phyloP scores from a whole-genome alignment of 2,113 vertebrate genomes.

The Bubo bubo region DNA sequence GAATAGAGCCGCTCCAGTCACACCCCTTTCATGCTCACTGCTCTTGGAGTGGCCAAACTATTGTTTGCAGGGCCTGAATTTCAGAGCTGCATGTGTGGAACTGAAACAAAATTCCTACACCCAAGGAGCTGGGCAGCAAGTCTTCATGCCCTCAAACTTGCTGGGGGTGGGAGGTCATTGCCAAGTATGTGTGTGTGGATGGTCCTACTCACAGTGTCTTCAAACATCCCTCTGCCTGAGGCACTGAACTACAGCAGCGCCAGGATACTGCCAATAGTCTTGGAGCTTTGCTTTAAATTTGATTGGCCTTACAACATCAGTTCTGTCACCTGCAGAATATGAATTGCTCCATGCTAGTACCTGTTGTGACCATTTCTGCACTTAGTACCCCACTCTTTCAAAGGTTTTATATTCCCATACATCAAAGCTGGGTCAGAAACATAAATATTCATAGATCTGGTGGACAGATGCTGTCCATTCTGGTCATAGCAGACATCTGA shows the following conservation, averaged over 20 bases:
- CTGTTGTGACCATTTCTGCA: not conserved
- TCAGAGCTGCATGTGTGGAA: not conserved
- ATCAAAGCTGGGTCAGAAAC: not conserved
- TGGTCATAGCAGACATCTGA: constrained; percentile 42
- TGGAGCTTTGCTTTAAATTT: not conserved
- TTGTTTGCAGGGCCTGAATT: constrained; percentile 29
- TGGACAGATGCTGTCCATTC: constrained; percentile 5
- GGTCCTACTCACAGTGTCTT: not conserved
- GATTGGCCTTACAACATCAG: not conserved
- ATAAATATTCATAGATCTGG: not conserved
- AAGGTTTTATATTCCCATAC: not conserved
- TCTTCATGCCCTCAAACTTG: not conserved
- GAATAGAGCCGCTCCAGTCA: not conserved
- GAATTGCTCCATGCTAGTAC: not conserved
- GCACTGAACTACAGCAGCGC: not conserved
- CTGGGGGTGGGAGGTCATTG: not conserved
- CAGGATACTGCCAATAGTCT: not conserved
- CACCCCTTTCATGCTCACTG: constrained; percentile 24
- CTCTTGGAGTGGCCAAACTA: not conserved
- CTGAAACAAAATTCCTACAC: not conserved
- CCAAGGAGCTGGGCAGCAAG: not conserved
- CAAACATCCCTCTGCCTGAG: accelerated
- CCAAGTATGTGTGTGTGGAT: not conserved
- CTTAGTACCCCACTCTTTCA: not conserved
- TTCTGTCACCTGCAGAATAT: not conserved